These are phyloP conservation scores for Bimastos eiseni DNA, from an alignment of 2,888 invertebrate species.

Conservation along the genomic window DNA sequence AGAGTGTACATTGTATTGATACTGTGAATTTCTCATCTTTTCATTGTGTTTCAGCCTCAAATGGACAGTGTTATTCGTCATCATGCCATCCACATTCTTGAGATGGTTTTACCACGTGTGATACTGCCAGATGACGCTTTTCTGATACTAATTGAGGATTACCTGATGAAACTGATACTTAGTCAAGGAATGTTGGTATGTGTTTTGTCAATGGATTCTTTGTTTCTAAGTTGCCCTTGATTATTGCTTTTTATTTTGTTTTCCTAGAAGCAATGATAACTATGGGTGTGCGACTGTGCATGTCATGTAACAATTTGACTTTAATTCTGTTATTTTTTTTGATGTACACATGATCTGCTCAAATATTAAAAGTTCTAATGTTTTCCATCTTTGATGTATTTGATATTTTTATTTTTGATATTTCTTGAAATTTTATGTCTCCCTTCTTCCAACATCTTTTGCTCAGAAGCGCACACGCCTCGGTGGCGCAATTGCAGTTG, in stretches of 20 bases:
- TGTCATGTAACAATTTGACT: no score
- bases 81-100: slow-evolving; percentile 4
- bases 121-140: not conserved
- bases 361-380: no score
- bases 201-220: not conserved
- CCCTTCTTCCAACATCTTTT: no score
- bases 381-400: no score
- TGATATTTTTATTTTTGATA: no score
- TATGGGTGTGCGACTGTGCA: no score
- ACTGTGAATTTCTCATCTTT: not conserved
- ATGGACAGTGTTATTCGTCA: slow-evolving; percentile 19
- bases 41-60: not conserved
- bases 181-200: not conserved
- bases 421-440: no score
- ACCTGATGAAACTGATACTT: slow-evolving; percentile 7
- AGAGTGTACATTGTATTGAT: not conserved
- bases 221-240: not conserved
- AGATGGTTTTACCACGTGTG: slow-evolving; percentile 8
- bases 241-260: not conserved
- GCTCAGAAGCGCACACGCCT: no score
- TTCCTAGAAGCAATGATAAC: not conserved
- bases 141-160: not conserved
- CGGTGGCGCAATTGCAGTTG: no score
- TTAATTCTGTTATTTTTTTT: no score
- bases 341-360: no score